phyloP scores from a whole-genome alignment of 2,113 vertebrate species.

The Oncorhynchus gorbuscha region DNA sequence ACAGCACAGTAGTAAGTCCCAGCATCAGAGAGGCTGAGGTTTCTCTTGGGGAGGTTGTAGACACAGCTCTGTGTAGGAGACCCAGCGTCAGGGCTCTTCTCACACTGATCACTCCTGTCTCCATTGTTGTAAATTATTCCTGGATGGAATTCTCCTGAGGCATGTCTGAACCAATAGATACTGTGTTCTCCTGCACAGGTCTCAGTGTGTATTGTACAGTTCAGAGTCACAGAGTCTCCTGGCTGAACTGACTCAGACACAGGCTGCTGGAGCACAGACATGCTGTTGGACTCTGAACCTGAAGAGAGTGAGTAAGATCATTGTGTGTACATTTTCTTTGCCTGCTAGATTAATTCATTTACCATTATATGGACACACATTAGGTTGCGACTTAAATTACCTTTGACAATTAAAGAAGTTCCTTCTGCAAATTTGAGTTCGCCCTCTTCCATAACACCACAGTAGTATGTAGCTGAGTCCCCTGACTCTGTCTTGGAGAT shows the following conservation, averaged over 20 bases:
- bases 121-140: neutral
- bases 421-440: conserved; percentile 10
- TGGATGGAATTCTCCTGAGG: neutral
- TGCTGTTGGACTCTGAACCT: neutral
- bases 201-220: neutral
- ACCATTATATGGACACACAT: too few relatives aligned
- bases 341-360: too few relatives aligned
- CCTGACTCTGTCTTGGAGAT: conserved; percentile 9
- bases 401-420: conserved; percentile 14
- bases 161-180: conserved; percentile 22
- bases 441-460: neutral
- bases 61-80: too few relatives aligned
- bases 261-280: conserved; percentile 2
- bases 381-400: neutral
- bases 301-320: too few relatives aligned
- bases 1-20: too few relatives aligned
- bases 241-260: neutral
- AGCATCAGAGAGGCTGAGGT: too few relatives aligned
- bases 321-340: too few relatives aligned
- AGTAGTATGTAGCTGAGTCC: conserved; percentile 27
- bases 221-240: conserved; percentile 20
- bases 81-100: too few relatives aligned
- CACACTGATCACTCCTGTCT: too few relatives aligned
- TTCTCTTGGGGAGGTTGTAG: too few relatives aligned
- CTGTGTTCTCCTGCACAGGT: neutral